phyloP scores from a whole-genome alignment of 2,888 invertebrate species.

The Idaea dimidiata region DNA sequence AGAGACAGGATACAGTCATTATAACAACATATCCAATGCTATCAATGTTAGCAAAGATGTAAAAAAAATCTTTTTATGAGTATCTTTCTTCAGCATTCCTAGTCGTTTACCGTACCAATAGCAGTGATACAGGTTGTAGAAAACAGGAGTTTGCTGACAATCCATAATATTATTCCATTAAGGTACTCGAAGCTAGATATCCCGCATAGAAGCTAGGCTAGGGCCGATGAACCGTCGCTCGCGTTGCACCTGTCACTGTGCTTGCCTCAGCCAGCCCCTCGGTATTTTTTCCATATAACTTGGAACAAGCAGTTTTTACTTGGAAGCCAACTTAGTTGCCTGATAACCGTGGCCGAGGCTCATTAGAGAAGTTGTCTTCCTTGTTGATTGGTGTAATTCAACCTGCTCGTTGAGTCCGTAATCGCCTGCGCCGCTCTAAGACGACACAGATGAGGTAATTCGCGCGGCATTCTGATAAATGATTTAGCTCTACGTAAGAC shows the following conservation, averaged over 20 bases:
- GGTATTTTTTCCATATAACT: conserved; percentile 70
- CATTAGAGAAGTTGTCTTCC: conserved; percentile 64
- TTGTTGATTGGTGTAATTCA: conserved; percentile 48
- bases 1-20: too few relatives aligned
- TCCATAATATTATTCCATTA: conserved; percentile 56
- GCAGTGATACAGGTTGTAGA: conserved; percentile 37
- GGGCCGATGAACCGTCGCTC: conserved; percentile 64
- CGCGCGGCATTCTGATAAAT: conserved; percentile 46
- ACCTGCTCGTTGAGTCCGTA: conserved; percentile 12
- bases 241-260: conserved; percentile 58
- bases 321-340: conserved; percentile 68
- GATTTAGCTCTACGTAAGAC: conserved; percentile 32
- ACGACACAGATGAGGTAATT: conserved; percentile 47
- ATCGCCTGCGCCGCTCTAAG: conserved; percentile 12
- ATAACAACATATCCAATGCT: neutral
- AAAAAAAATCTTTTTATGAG: conserved; percentile 25
- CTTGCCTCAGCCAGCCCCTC: conserved; percentile 62
- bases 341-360: conserved; percentile 70
- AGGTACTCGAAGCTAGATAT: conserved; percentile 44
- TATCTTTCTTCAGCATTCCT: conserved; percentile 25
- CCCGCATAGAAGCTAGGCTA: conserved; percentile 42
- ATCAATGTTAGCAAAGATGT: conserved; percentile 28
- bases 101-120: conserved; percentile 51
- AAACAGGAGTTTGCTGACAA: conserved; percentile 39
- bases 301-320: conserved; percentile 73